A percentile compares a stretch with the other conserved stretches of the same genome.
These are phyloP conservation scores for Diglossa cyanea DNA, from an alignment of 2,797 vertebrate genomes.

Conservation along the genomic window DNA sequence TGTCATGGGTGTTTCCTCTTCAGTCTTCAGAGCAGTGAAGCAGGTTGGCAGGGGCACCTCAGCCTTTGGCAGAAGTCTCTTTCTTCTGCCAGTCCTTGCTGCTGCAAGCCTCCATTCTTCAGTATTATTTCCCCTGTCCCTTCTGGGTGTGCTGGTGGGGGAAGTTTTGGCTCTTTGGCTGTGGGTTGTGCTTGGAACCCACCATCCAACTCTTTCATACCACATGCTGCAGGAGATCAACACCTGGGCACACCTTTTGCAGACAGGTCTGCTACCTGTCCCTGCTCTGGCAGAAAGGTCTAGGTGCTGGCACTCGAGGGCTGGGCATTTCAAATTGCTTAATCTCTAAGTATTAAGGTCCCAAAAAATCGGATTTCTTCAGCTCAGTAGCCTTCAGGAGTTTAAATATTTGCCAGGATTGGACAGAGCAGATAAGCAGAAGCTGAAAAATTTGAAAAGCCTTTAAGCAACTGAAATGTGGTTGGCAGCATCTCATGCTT, in stretches of 20 bases:
- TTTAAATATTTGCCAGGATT: neutral
- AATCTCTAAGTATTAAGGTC: neutral
- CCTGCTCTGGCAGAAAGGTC: neutral
- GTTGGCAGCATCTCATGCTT: neutral
- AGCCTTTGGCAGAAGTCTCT: neutral
- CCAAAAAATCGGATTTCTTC: neutral
- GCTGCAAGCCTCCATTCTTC: neutral
- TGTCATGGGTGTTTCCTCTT: neutral
- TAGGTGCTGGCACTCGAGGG: neutral
- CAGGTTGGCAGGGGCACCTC: neutral
- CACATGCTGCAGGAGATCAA: neutral
- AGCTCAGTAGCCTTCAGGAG: neutral
- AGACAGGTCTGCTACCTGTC: neutral
- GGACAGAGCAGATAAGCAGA: neutral
- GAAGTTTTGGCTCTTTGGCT: neutral
- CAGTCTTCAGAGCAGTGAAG: neutral
- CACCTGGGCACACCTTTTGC: neutral
- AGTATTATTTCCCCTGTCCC: neutral
- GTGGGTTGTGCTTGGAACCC: neutral
- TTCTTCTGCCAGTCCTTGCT: neutral
- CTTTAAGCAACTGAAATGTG: neutral
- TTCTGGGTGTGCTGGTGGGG: neutral
- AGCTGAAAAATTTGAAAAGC: neutral
- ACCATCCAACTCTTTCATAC: neutral
- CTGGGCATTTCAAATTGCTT: neutral